Base-by-base conservation (phyloP, 2,113 vertebrate species). In the Galeopterus variegatus region DNA sequence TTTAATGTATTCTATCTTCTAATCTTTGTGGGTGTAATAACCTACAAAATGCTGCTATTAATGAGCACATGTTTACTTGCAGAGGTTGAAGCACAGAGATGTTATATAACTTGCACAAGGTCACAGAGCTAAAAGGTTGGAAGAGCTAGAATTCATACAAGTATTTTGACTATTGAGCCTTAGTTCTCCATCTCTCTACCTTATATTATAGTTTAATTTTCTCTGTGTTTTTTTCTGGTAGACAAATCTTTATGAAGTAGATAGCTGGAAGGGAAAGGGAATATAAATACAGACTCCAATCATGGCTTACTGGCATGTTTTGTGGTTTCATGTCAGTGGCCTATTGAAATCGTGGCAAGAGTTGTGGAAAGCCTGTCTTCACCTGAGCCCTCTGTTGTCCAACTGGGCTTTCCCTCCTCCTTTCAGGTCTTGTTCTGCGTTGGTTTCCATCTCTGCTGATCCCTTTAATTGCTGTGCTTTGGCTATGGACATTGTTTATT, bases 401-500 rank as follows among this genome's bases (percentile, higher is more conserved):
- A 15, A 8, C 48, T 65, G 58, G 64, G 26, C 12, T 86, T 8
- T 75, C 18, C 1, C 64, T 75, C 5, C 26, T 75, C 36, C 31
- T 65, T 90, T 60, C 7, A 3, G 2, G 5, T 56, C 67, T 86
- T 75, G 18, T 79, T 89, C 58, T 64, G 45, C n/a, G 9, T 88
- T 92, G 41, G 23, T 41, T 87, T 90, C 31, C 10, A 56, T 76
- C 15, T 92, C 69, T 87, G 36, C 9, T 45, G 48, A 80, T 76
- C 4, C 12, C 69, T 54, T 67, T 86, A 85, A 70, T 84, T 96
- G 72, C 33, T 94, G 45, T 79, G 13, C 76, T 95, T 96, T 72
- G n/a, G 58, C 17, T 50, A 54, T 60, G 31, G 14, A 79, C 6
- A 31, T 31, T 86, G 26, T 73, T 83, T 73, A 88, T 90, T 94